Percentiles rank a stretch among this genome's conserved stretches.
Evolutionary conservation across 2,888 invertebrate species (phyloP).

Genomic region (Ophion costatus): DNA sequence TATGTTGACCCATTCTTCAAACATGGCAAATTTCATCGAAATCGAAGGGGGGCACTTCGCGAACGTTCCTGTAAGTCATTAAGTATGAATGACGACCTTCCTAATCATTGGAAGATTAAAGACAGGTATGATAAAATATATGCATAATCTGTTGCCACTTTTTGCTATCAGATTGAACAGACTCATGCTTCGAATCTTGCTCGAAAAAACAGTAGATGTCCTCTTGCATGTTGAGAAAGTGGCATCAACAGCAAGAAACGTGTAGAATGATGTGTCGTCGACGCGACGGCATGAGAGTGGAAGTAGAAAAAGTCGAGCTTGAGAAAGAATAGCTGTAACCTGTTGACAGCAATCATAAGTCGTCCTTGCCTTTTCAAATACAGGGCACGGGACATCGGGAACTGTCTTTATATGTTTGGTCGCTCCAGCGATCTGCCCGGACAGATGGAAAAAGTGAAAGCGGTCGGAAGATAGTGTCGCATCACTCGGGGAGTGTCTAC

Average conservation of each 20-base stretch:
- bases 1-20: no score
- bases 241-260: no score
- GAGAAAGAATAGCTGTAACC: neutral
- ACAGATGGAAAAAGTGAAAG: constrained; percentile 7
- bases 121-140: neutral
- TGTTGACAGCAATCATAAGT: neutral
- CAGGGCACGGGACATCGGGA: constrained; percentile 2
- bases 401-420: constrained; percentile 12
- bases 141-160: neutral
- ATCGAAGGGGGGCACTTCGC: no score
- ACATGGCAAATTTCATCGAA: no score
- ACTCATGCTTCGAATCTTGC: no score
- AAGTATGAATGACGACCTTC: no score
- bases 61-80: no score
- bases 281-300: neutral
- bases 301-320: neutral
- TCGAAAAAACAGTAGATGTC: neutral
- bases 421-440: neutral
- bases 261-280: no score
- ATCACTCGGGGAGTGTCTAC: constrained; percentile 14
- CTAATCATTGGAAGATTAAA: no score
- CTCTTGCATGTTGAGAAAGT: no score
- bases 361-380: neutral
- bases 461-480: constrained; percentile 4
- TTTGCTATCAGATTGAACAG: no score